Percentiles rank a stretch among this genome's conserved stretches.
Conservation (phyloP, 2,113 vertebrate genomes). For the Cololabis saira region DNA sequence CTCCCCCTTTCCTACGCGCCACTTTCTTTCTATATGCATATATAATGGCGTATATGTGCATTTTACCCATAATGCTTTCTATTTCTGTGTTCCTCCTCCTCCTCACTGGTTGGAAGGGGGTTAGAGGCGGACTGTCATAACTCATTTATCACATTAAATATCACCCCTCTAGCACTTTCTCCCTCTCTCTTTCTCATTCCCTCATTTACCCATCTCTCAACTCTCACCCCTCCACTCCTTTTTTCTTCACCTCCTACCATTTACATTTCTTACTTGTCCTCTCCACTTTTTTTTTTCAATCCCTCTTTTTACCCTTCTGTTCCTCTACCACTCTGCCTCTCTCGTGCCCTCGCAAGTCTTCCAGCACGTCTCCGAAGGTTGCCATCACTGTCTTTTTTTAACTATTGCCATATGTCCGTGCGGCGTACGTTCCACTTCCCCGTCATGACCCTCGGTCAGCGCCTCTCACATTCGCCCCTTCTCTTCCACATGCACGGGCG, state of each 20-base stretch:
- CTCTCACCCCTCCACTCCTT: constrained; percentile 42
- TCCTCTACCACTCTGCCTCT: constrained; percentile 6
- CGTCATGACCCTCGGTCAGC: constrained; percentile 47
- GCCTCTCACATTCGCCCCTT: constrained; percentile 23
- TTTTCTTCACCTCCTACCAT: constrained; percentile 64
- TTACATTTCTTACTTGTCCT: constrained; percentile 64
- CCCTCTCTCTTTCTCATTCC: constrained; percentile 47
- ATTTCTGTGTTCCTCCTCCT: constrained; percentile 79
- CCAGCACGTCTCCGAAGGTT: constrained; percentile 71
- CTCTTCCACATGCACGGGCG: constrained; percentile 13
- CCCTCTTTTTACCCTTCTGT: constrained; percentile 31
- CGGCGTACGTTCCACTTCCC: constrained; percentile 22
- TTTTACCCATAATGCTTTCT: constrained; percentile 78
- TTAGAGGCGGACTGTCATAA: constrained; percentile 82
- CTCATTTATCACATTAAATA: constrained; percentile 87
- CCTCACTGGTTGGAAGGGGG: constrained; percentile 77
- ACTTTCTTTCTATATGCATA: constrained; percentile 58
- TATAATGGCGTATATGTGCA: constrained; percentile 64
- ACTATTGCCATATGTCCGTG: constrained; percentile 77
- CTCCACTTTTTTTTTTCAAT: constrained; percentile 51
- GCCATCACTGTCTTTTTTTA: constrained; percentile 70
- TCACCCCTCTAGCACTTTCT: constrained; percentile 78
- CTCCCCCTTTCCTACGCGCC: background rate
- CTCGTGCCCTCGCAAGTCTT: constrained; percentile 58
- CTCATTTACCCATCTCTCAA: constrained; percentile 43